phyloP scores from a whole-genome alignment of 1,140 invertebrate species.

The Drosophila mauritiana region DNA sequence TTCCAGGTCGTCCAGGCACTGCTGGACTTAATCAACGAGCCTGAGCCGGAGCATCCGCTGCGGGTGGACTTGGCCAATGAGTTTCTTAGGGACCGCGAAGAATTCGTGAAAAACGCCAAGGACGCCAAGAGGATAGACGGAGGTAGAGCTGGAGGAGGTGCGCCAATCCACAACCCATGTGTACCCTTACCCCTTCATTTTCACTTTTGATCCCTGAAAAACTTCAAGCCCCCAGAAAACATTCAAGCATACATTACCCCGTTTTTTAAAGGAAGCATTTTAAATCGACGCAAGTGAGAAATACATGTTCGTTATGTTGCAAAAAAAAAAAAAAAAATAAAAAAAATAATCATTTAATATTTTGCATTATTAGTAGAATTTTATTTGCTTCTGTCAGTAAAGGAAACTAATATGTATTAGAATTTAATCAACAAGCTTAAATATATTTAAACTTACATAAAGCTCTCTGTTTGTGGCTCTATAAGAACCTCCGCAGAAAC shows the following conservation, averaged over 20 bases:
- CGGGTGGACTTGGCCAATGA: slow-evolving; percentile 98
- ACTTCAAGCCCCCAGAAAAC: slow-evolving; percentile 12
- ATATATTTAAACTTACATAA: too few species aligned
- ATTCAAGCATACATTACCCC: slow-evolving; percentile 29
- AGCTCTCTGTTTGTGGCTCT: too few species aligned
- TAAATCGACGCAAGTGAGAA: slow-evolving; percentile 57
- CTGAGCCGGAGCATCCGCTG: slow-evolving; percentile 98
- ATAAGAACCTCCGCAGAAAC: too few species aligned
- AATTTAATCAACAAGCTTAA: too few species aligned
- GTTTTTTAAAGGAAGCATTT: slow-evolving; percentile 56
- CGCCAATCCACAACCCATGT: slow-evolving; percentile 1
- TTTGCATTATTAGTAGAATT: too few species aligned
- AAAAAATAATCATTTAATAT: too few species aligned
- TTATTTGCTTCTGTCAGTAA: too few species aligned
- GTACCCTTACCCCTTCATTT: slow-evolving; percentile 23
- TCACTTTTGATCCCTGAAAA: slow-evolving; percentile 23
- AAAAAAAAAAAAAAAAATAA: too few species aligned
- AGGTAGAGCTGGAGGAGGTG: slow-evolving; percentile 1
- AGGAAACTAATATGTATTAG: too few species aligned
- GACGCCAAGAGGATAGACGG: slow-evolving; percentile 89
- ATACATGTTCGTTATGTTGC: slow-evolving; percentile 57
- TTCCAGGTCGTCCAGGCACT: slow-evolving; percentile 99
- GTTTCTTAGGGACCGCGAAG: slow-evolving; percentile 97
- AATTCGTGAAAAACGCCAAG: slow-evolving; percentile 99
- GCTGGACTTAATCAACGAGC: slow-evolving; percentile 98